A percentile compares a stretch with the other conserved stretches of the same genome.
Conservation (phyloP, 2,888 invertebrate genomes). For the Allolobophora icterica region DNA sequence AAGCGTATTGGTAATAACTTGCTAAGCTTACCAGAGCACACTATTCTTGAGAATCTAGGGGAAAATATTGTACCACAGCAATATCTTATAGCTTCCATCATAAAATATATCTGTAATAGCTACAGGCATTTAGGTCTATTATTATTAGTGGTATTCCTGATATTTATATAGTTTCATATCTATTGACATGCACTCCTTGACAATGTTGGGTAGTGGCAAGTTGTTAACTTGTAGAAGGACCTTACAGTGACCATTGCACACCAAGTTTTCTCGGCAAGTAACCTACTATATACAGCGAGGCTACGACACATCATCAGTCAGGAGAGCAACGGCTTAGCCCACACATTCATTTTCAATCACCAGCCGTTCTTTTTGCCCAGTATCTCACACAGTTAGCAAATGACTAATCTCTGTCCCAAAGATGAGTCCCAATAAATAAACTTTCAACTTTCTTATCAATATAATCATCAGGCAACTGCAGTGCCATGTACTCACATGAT, state of each 20-base stretch:
- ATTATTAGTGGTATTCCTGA: no score
- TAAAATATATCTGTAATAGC: no score
- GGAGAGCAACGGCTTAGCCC: not conserved
- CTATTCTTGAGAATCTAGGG: not conserved
- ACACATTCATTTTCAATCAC: not conserved
- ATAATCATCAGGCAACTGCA: not conserved
- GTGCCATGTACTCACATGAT: constrained; percentile 6
- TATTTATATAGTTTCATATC: no score
- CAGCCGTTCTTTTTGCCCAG: not conserved
- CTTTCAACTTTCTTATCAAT: not conserved
- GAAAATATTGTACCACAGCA: not conserved
- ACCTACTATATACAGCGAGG: not conserved
- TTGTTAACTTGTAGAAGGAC: not conserved
- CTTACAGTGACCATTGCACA: no score
- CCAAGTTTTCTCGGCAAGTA: not conserved
- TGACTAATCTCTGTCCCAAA: not conserved
- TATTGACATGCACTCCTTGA: not conserved
- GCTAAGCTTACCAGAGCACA: not conserved
- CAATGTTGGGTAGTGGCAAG: not conserved
- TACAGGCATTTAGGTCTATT: no score
- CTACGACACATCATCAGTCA: not conserved
- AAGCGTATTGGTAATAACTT: no score
- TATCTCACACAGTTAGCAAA: not conserved
- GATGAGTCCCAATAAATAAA: constrained; percentile 1
- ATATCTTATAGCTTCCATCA: not conserved